Evolutionary conservation across 2,888 invertebrate genomes (phyloP), one percentile per base, ranked within the genome.

Genomic region (Synergus itoensis): DNA sequence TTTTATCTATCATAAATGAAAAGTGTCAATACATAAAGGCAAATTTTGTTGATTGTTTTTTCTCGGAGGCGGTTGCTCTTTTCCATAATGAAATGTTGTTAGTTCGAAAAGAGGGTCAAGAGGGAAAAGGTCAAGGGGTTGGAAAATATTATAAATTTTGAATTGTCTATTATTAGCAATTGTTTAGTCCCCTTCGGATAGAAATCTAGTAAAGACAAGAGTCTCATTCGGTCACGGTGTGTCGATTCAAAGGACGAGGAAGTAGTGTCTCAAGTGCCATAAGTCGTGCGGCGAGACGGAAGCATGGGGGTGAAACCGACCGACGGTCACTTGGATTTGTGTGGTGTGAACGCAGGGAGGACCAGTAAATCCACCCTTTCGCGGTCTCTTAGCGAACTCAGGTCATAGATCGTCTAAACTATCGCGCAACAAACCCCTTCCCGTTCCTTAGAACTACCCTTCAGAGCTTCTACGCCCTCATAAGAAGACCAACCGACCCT

Each of bases 241-340:
- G 73, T 53, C 73, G 36, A 73, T 73, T 57, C n/a, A 73, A 73
- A 40, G 53, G 53, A 73, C 53, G 77, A 77, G 81, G 78, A 79
- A 78, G 76, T 77, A 87, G 88, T 87, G 87, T 86, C 88, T 89
- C 86, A 86, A 87, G 86, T 86, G 87, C 85, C 88, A 88, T 89
- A 89, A 90, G 90, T 90, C 87, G 89, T 85, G 86, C 82, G 86
- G 84, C 84, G 87, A 87, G 87, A 87, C 85, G 86, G 85, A 85
- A 86, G 87, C 84, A 81, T 77, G 84, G 82, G 76, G 84, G 83
- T 82, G 87, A 85, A 87, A 86, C 85, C 83, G 85, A 85, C 86
- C 86, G 87, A 89, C 90, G 91, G 91, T 91, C 92, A 92, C 91
- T 91, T 91, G 90, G 87, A 92, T 92, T 91, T 91, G 91, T 91